Conservation (phyloP, 2,888 invertebrate species). For the Trichacis sp. region DNA sequence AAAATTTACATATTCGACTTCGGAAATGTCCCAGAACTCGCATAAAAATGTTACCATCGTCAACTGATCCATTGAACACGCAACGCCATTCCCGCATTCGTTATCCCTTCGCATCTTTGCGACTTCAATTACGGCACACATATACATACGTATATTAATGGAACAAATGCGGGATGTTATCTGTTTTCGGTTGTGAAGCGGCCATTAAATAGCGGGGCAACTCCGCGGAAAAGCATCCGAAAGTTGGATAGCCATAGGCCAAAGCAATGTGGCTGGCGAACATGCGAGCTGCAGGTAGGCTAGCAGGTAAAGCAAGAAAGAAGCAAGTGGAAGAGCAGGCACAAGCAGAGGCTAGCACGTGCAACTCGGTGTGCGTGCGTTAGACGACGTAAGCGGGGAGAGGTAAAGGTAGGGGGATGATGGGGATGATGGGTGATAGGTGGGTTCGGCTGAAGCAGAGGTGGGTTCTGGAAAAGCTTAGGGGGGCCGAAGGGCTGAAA, state of each 20-base stretch:
- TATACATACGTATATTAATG: conserved; percentile 3
- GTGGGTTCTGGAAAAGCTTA: conserved; percentile 11
- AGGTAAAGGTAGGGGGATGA: neutral
- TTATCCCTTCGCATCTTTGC: neutral
- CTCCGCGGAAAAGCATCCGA: conserved; percentile 47
- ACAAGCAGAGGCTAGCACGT: conserved; percentile 17
- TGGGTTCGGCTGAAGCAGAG: conserved; percentile 26
- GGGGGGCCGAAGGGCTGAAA: conserved; percentile 37
- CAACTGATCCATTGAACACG: conserved; percentile 12
- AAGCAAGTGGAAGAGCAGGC: conserved; percentile 22
- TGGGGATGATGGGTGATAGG: conserved; percentile 26
- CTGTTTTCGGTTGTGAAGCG: conserved; percentile 34
- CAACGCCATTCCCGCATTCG: conserved; percentile 9
- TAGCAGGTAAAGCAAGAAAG: conserved; percentile 39
- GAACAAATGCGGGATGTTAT: conserved; percentile 14
- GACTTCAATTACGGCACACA: neutral
- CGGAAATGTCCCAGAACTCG: too few relatives aligned
- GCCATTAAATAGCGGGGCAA: conserved; percentile 40
- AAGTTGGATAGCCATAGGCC: conserved; percentile 47
- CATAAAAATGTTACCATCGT: too few relatives aligned
- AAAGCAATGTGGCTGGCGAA: neutral
- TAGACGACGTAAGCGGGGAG: conserved; percentile 1
- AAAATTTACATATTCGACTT: too few relatives aligned
- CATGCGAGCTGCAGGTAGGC: conserved; percentile 47
- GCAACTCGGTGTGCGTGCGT: neutral